These are phyloP conservation scores for Oenanthe melanoleuca DNA, from an alignment of 2,113 vertebrate genomes.

Conservation along the genomic window DNA sequence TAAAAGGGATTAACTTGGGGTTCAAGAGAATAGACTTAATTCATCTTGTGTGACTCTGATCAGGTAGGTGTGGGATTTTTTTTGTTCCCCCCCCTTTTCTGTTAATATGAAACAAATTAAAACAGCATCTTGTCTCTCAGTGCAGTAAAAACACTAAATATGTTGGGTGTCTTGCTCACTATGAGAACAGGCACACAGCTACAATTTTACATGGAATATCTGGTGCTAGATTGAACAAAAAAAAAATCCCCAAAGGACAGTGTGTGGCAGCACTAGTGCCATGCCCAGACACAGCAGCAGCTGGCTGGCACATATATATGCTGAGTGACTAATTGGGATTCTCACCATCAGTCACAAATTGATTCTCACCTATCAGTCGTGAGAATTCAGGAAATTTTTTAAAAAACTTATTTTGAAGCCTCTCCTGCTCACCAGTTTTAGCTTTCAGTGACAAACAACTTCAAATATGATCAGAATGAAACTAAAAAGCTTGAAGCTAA, in stretches of 20 bases:
- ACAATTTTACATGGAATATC: not conserved
- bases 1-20: not conserved
- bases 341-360: accelerated
- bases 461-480: not conserved
- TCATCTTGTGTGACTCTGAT: not conserved
- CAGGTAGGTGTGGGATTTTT: accelerated
- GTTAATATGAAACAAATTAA: not conserved
- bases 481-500: not conserved
- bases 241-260: not conserved
- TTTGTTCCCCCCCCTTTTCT: not conserved
- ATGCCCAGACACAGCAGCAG: not conserved
- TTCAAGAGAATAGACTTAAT: not conserved
- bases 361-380: not conserved
- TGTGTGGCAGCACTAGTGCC: not conserved
- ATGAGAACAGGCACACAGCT: not conserved
- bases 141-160: not conserved
- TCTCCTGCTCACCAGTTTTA: not conserved
- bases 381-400: not conserved
- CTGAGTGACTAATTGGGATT: too few relatives aligned
- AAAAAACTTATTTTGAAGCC: not conserved
- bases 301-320: accelerated
- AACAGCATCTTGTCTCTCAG: not conserved
- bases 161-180: not conserved
- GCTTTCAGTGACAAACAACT: not conserved
- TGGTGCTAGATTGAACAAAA: not conserved